Percentiles rank a stretch among this genome's conserved stretches.
Evolutionary conservation across 1,140 invertebrate species (phyloP).

Genomic region (Eciton burchellii): DNA sequence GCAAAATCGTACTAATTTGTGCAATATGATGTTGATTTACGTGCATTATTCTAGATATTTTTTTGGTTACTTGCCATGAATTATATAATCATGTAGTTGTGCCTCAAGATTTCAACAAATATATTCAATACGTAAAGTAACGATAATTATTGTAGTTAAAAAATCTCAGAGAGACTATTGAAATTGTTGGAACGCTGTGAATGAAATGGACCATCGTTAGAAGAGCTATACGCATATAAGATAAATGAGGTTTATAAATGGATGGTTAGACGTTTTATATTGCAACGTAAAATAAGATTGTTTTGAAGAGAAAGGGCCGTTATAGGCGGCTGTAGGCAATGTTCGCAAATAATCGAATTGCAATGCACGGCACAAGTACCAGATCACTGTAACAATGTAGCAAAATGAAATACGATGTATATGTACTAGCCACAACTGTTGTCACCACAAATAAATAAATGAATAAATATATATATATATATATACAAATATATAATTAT

Average conservation of each 20-base stretch:
- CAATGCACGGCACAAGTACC: conserved; percentile 77
- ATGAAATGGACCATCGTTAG: conserved; percentile 79
- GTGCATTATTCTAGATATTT: conserved; percentile 25
- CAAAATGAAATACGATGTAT: conserved; percentile 64
- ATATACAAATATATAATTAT: conserved; percentile 38
- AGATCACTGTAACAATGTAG: conserved; percentile 68
- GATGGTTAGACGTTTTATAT: conserved; percentile 54
- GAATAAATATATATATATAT: conserved; percentile 43
- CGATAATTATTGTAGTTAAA: conserved; percentile 73
- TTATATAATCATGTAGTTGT: conserved; percentile 65
- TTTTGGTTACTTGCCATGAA: conserved; percentile 20
- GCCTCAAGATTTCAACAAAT: conserved; percentile 63
- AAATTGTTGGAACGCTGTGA: conserved; percentile 78
- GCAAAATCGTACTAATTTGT: conserved; percentile 8
- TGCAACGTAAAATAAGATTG: conserved; percentile 56
- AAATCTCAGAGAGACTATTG: conserved; percentile 73
- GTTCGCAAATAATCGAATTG: conserved; percentile 72
- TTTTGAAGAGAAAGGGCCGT: conserved; percentile 50
- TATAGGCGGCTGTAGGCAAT: conserved; percentile 68
- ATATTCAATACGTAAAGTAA: conserved; percentile 72
- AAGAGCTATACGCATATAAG: conserved; percentile 63
- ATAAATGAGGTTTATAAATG: conserved; percentile 41
- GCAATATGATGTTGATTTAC: background rate
- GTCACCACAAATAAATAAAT: conserved; percentile 77
- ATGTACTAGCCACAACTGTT: conserved; percentile 81